phyloP scores from a whole-genome alignment of 2,113 vertebrate genomes.

The Xiphorhynchus elegans region DNA sequence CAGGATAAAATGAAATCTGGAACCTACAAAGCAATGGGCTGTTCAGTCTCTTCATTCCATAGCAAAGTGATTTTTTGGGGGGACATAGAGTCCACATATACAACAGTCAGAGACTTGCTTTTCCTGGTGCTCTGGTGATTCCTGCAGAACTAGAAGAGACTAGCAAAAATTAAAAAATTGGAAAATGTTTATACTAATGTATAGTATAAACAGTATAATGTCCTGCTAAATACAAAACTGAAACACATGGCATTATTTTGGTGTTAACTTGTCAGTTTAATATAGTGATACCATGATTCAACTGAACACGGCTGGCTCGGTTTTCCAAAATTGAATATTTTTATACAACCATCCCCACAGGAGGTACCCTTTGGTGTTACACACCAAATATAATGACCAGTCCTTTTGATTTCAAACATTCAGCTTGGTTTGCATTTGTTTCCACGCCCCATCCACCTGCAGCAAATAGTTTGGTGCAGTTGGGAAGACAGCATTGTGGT shows the following conservation, averaged over 20 bases:
- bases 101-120: background rate
- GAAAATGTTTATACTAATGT: background rate
- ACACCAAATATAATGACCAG: background rate
- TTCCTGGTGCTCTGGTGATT: background rate
- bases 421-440: background rate
- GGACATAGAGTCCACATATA: background rate
- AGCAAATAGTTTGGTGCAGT: background rate
- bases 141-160: background rate
- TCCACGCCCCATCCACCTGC: background rate
- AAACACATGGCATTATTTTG: background rate
- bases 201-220: too few species aligned
- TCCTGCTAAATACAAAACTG: background rate
- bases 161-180: background rate
- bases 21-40: background rate
- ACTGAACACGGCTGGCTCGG: background rate
- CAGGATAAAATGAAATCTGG: background rate
- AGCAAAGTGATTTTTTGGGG: background rate
- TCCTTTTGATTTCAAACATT: background rate
- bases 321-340: background rate
- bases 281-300: background rate
- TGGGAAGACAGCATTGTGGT: background rate
- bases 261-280: background rate
- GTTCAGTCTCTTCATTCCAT: background rate
- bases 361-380: background rate
- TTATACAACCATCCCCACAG: background rate